Conservation (phyloP, 2,113 vertebrate genomes). For the Chloroceryle aenea region DNA sequence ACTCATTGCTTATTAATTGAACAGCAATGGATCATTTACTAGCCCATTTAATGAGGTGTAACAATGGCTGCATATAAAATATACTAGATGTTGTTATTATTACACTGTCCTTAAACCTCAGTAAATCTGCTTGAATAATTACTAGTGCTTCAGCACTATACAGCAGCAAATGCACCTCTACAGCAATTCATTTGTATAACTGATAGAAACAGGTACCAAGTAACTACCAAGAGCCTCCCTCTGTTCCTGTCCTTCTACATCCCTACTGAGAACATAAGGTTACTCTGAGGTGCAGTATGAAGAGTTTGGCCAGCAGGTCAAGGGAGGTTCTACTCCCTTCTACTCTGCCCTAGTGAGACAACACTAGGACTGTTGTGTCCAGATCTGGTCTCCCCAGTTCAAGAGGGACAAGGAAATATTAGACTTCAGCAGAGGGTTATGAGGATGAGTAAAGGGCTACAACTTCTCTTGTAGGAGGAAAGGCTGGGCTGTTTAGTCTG, state of each 20-base stretch:
- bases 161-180: constrained; percentile 17
- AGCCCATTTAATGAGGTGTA: constrained; percentile 75
- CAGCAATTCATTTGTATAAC: constrained; percentile 36
- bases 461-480: too few relatives aligned
- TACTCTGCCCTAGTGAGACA: too few relatives aligned
- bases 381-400: too few relatives aligned
- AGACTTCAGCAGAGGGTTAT: too few relatives aligned
- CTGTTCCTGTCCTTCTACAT: background rate
- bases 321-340: too few relatives aligned
- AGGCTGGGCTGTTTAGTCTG: too few relatives aligned
- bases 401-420: too few relatives aligned
- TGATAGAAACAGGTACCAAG: constrained; percentile 8
- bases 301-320: too few relatives aligned
- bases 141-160: constrained; percentile 54
- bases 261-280: background rate
- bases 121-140: constrained; percentile 78
- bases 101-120: constrained; percentile 71
- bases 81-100: constrained; percentile 56
- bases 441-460: too few relatives aligned
- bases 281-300: background rate
- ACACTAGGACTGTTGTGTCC: too few relatives aligned
- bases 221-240: background rate
- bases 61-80: constrained; percentile 73
- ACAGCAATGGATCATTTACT: constrained; percentile 76
- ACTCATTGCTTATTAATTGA: constrained; percentile 78